phyloP scores from a whole-genome alignment of 2,888 invertebrate genomes.

The Cryptocephalus moraei region DNA sequence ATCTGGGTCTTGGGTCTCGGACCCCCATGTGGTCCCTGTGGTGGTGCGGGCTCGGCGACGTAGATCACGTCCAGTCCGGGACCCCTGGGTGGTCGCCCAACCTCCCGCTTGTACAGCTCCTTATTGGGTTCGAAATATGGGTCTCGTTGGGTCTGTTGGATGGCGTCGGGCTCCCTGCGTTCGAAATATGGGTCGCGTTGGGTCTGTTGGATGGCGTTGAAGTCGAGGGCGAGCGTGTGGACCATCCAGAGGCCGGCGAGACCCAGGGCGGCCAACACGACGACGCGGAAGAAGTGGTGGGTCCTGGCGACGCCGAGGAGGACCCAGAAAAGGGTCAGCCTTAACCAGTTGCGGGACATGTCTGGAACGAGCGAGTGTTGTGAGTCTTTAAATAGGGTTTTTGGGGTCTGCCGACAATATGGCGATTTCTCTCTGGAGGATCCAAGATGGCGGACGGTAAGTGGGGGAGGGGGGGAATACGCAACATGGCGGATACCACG shows the following conservation, averaged over 20 bases:
- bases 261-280: conserved; percentile 36
- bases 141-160: conserved; percentile 11
- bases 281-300: conserved; percentile 33
- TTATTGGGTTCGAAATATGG: conserved; percentile 1
- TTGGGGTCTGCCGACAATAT: neutral
- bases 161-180: conserved; percentile 23
- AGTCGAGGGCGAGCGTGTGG: conserved; percentile 38
- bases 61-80: no score
- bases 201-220: conserved; percentile 26
- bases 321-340: conserved; percentile 15
- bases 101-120: conserved; percentile 3
- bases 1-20: conserved; percentile 7
- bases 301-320: conserved; percentile 30
- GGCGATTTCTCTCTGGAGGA: no score
- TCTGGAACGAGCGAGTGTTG: conserved; percentile 11
- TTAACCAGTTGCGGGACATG: conserved; percentile 20
- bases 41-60: neutral
- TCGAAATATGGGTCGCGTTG: neutral
- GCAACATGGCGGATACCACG: no score
- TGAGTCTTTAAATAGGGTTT: neutral
- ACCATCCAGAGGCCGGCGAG: conserved; percentile 40
- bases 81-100: neutral
- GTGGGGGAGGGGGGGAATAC: no score
- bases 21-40: neutral
- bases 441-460: no score